Conservation (phyloP, 2,797 vertebrate genomes). For the Hylomyscus alleni region DNA sequence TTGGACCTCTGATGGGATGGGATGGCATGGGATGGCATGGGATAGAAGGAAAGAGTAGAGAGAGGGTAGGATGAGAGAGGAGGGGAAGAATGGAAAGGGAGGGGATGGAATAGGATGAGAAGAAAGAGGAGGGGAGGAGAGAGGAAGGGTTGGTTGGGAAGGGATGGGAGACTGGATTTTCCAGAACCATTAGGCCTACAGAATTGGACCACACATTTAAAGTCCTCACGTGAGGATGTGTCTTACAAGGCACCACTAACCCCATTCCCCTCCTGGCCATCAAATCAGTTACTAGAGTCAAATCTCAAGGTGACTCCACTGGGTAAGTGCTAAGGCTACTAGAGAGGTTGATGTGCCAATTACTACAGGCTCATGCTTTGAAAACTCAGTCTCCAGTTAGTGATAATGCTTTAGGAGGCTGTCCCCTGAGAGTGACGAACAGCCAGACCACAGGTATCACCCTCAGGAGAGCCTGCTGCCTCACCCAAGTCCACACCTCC, state of each 20-base stretch:
- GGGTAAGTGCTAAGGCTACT: background rate
- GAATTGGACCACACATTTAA: background rate
- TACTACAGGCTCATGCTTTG: background rate
- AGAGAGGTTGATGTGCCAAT: background rate
- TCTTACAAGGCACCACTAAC: background rate
- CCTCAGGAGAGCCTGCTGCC: background rate
- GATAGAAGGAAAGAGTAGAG: background rate
- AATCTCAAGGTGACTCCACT: background rate
- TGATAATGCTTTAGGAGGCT: background rate
- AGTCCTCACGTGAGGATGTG: background rate
- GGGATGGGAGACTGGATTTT: background rate
- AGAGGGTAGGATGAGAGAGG: too few species aligned
- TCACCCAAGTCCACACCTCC: background rate
- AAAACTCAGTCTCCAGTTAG: background rate
- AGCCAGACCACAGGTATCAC: background rate
- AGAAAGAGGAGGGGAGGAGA: too few species aligned
- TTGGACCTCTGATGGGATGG: background rate
- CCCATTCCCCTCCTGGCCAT: background rate
- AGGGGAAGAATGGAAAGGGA: background rate
- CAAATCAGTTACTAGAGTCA: background rate
- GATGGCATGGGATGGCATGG: background rate
- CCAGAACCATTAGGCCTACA: background rate
- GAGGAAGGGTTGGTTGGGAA: too few species aligned
- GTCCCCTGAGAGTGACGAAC: background rate
- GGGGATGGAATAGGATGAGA: background rate